Evolutionary conservation across 2,113 vertebrate genomes (phyloP), one percentile per base, ranked within the genome.

Genomic region (Cyanocitta stelleri): DNA sequence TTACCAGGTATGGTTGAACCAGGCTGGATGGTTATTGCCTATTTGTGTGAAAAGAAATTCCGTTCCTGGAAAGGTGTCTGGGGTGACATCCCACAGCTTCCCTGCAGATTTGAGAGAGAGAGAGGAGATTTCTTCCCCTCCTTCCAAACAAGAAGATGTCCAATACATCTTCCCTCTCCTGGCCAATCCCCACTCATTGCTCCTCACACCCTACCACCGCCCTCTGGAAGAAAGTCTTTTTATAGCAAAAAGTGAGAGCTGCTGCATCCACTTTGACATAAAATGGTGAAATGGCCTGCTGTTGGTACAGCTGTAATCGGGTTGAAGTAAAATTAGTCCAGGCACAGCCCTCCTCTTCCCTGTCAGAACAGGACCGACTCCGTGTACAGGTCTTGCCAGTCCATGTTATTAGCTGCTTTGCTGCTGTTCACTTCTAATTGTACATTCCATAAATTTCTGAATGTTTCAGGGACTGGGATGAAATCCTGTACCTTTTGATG

Each of bases 381-480:
- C 4, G 9, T 96, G 97, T 97, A 63, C 90, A 97, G 98, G 97
- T 97, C 96, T 97, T 94, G 97, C 93, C 92, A 97, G 95, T 97
- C 97, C 97, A 80, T 94, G 96, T 96, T 97, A 92, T 96, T 96
- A 93, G 95, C 92, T 95, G 97, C 97, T 98, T 98, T 95, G 95
- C 97, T 97, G 98, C 98, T 98, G 91, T 97, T 97, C 97, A 97
- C 89, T 98, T 94, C 79, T 94, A 95, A 96, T 94, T 96, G 97
- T 90, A 98, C 97, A 96, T 98, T 97, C 97, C 95, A 96, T 97
- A 95, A 83, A 96, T 96, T 97, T 96, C 96, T 90, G 94, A 97
- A 97, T 93, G 97, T 98, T 98, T 96, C 90, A 97, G 96, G 98
- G 98, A 98, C 98, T 98, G 98, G 98, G 98, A 97, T 97, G 98